Base-by-base conservation (phyloP, 2,797 vertebrate genomes). In the Dendrocincla fuliginosa region DNA sequence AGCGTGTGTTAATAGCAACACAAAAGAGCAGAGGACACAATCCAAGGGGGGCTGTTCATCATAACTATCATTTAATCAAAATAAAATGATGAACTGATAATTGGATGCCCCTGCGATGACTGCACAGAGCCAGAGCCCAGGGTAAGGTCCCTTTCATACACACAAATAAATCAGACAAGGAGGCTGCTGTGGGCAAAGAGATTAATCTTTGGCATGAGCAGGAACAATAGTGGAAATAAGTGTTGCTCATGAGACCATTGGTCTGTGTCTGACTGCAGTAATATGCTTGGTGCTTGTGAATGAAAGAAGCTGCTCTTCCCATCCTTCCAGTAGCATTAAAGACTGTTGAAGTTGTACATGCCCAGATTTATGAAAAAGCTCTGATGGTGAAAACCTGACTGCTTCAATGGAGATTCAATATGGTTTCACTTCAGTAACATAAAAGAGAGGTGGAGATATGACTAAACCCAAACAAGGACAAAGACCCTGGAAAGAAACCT, bases 111-210 rank as follows among this genome's bases (percentile, higher is more conserved):
- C 92, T 79, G 77, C 13, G 5, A 42, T 1, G 27, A 33, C 53
- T 71, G 68, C 55, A 32, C 42, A 35, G 69, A 89, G 82, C 42
- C 67, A 61, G 84, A 69, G 47, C 65, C 76, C 8, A 1, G 59
- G 35, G 73, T 46, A 73, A 44, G 59, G 65, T 81, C 59, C 50
- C 65, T 78, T 93, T 75, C 57, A 70, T 10, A 10, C 28, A 15
- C 59, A 63, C 79, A 93, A 90, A 94, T 95, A 86, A 88, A 93
- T 91, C 93, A 89, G 65, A 42, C 10, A 28, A 57, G 57, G 25
- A 80, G 33, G 6, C 47, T 95, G 89, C 87, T 65, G 61, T 60
- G 78, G 89, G 82, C 64, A 90, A 86, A 75, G 63, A 84, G n/a
- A 92, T 93, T 52, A 49, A 89, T 95, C 82, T 88, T 65, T 60